Evolutionary conservation across 2,888 invertebrate species (phyloP).

Genomic region (Hirtodrosophila histrioides): DNA sequence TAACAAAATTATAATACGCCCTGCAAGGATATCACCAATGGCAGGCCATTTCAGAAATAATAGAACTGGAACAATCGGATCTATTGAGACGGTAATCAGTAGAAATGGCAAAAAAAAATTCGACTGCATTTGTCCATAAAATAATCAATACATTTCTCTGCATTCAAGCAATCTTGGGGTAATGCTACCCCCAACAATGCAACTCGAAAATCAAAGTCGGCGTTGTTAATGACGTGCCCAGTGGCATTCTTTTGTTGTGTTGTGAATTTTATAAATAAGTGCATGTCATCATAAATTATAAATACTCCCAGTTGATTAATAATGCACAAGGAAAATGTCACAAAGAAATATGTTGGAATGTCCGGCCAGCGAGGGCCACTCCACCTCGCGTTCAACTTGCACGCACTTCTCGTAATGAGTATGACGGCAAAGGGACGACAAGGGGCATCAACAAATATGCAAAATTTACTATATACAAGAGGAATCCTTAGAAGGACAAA

Average conservation of each 20-base stretch:
- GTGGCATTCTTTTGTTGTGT: conserved; percentile 30
- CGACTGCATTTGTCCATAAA: conserved; percentile 57
- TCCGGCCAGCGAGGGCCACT: conserved; percentile 9
- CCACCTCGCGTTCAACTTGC: conserved; percentile 18
- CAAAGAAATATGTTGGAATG: conserved; percentile 66
- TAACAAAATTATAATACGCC: too few species aligned
- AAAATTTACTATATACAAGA: conserved; percentile 23
- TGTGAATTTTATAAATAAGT: conserved; percentile 68
- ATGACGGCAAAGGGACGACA: conserved; percentile 3
- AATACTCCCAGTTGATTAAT: conserved; percentile 75
- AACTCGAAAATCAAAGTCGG: conserved; percentile 22
- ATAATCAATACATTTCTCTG: conserved; percentile 42
- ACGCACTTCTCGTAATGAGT: conserved; percentile 23
- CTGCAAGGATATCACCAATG: conserved; percentile 8
- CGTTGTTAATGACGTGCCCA: conserved; percentile 45
- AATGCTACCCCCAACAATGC: conserved; percentile 21
- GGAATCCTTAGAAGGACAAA: not conserved
- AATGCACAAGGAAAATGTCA: conserved; percentile 71
- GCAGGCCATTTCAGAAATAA: conserved; percentile 25
- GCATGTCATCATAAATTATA: conserved; percentile 78
- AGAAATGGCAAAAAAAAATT: too few species aligned
- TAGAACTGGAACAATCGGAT: conserved; percentile 20
- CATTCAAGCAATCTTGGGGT: conserved; percentile 27
- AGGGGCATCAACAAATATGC: conserved; percentile 9
- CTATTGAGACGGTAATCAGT: conserved; percentile 27